A percentile compares a stretch with the other conserved stretches of the same genome.
Evolutionary conservation across 1,140 invertebrate genomes (phyloP).

Genomic region (Pseudobourletiella spinata): DNA sequence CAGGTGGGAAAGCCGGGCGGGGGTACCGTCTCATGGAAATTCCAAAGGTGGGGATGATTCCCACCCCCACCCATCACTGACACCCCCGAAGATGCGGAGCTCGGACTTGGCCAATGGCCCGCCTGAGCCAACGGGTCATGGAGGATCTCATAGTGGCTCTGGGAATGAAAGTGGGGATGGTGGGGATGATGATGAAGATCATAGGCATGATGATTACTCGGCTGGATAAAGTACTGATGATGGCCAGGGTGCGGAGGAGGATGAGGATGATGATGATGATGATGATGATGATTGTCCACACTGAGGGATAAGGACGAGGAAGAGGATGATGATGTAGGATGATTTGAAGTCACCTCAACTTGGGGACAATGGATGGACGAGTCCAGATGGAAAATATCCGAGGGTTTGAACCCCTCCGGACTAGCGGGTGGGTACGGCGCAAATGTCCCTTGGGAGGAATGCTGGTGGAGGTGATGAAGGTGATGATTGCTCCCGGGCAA

Average conservation of each 20-base stretch:
- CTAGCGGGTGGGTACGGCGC: neutral
- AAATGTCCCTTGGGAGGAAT: neutral
- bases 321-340: neutral
- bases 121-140: neutral
- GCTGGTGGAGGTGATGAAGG: neutral
- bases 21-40: neutral
- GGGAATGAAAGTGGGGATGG: neutral
- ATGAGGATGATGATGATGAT: neutral
- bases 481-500: neutral
- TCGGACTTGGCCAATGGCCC: neutral
- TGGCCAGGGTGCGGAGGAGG: neutral
- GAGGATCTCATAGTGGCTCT: neutral
- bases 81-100: no score
- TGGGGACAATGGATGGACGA: constrained; percentile 1
- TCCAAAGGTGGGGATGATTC: neutral
- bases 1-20: neutral
- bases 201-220: neutral
- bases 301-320: neutral
- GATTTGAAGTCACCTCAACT: no score
- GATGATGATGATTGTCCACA: neutral
- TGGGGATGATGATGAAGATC: neutral
- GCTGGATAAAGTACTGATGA: neutral
- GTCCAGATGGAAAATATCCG: constrained; percentile 33
- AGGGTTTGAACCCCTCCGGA: constrained; percentile 28
- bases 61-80: no score